Evolutionary conservation across 2,888 invertebrate species (phyloP).

Genomic region (Tortrix viridana): DNA sequence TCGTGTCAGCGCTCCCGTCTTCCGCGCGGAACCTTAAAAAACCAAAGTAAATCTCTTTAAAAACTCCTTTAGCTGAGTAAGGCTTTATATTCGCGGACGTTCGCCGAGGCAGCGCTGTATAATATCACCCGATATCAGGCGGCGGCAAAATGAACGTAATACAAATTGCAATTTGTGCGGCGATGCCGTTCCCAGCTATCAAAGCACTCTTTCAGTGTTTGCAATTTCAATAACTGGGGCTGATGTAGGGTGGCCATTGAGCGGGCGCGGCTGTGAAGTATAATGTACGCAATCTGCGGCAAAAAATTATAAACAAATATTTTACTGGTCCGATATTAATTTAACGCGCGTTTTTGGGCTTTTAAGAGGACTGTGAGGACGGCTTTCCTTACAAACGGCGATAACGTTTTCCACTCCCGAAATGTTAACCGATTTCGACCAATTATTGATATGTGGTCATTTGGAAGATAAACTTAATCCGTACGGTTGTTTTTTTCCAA

Average conservation of each 20-base stretch:
- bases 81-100: constrained; percentile 32
- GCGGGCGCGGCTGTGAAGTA: constrained; percentile 9
- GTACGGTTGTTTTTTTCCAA: too few relatives aligned
- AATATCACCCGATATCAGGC: constrained; percentile 38
- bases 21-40: constrained; percentile 34
- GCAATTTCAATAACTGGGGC: constrained; percentile 52
- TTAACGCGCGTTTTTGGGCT: too few relatives aligned
- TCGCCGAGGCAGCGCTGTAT: constrained; percentile 30
- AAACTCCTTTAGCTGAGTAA: constrained; percentile 36
- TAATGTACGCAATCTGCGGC: background rate
- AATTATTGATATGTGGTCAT: too few relatives aligned
- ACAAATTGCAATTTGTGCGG: constrained; percentile 53
- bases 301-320: background rate
- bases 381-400: too few relatives aligned
- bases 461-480: too few relatives aligned
- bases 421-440: too few relatives aligned
- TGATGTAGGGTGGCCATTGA: constrained; percentile 34
- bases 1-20: constrained; percentile 27
- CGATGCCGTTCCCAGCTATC: constrained; percentile 45
- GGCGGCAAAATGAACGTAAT: constrained; percentile 49
- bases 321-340: too few relatives aligned
- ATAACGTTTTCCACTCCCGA: too few relatives aligned
- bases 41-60: constrained; percentile 38
- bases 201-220: constrained; percentile 51
- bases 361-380: too few relatives aligned